Evolutionary conservation across 2,113 vertebrate genomes (phyloP).

Genomic region (Pipa parva): DNA sequence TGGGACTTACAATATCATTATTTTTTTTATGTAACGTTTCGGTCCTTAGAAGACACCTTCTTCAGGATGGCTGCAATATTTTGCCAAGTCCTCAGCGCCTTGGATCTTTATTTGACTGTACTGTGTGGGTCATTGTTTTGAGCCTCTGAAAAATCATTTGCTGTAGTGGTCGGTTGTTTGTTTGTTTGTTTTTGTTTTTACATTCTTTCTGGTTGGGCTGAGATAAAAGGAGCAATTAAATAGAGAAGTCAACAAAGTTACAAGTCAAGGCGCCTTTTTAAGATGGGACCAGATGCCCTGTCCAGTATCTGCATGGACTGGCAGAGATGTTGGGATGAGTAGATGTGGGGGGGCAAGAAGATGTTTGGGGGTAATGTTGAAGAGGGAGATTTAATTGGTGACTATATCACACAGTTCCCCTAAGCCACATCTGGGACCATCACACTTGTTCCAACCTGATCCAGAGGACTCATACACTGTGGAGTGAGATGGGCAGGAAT

Average conservation of each 20-base stretch:
- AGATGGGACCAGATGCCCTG: conserved; percentile 41
- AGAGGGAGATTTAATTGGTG: no score
- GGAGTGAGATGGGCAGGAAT: no score
- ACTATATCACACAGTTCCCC: no score
- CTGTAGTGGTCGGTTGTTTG: neutral
- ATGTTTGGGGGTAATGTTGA: neutral
- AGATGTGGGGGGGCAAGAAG: neutral
- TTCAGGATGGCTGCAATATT: neutral
- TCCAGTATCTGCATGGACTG: conserved; percentile 26
- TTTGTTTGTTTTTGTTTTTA: no score
- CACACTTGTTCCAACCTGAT: no score
- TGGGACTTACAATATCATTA: no score
- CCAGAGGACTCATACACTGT: no score
- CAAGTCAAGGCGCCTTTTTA: conserved; percentile 44
- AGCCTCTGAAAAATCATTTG: neutral
- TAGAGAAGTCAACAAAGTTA: conserved; percentile 51
- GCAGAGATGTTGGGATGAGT: neutral
- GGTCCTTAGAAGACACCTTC: neutral
- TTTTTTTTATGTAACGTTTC: no score
- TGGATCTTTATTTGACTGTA: neutral
- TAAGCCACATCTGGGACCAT: no score
- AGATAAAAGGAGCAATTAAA: conserved; percentile 51
- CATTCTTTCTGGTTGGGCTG: conserved; percentile 13
- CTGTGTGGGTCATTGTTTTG: neutral
- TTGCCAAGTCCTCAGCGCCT: neutral